Evolutionary conservation across 2,888 invertebrate genomes (phyloP), one percentile per base, ranked within the genome.

Genomic region (Trachelus iudaicus): DNA sequence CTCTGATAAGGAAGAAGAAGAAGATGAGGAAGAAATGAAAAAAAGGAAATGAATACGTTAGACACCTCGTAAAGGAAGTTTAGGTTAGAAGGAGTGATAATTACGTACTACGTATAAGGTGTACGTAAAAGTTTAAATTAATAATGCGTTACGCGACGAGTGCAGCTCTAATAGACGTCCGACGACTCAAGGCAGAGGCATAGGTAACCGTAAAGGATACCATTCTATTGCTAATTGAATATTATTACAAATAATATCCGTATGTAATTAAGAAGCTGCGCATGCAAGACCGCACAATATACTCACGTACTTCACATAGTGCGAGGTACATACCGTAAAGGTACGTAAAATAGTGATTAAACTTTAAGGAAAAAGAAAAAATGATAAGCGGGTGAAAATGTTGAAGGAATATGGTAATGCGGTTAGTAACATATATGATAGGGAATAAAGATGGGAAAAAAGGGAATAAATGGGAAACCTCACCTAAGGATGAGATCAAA

Each of bases 231-330:
- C 83, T 89, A 87, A 88, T 88, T 85, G 86, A 88, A 82, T 85
- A 84, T 83, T 86, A 86, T 83, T 87, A 86, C 83, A 85, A 87
- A 88, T 87, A 87, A 86, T 89, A 88, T 86, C 86, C 87, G 86
- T 89, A 87, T 86, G 87, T 89, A 89, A 88, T 87, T 88, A 89
- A 56, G 34, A 73, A 88, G 87, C 83, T 85, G 85, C 85, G 84
- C 85, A 86, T 79, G 84, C 82, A 82, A 86, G 82, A 80, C 84
- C 82, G 82, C 82, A 83, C 83, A 80, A 87, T 87, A 84, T 85
- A 86, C 86, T 86, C 89, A 85, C 84, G 83, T 87, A 83, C 78
- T 79, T 82, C 82, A 80, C 84, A 85, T 85, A 87, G 85, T 80
- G 81, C 86, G 81, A 83, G 86, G 87, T 85, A 85, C 83, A 84